Percentiles rank a stretch among this genome's conserved stretches.
Conservation (phyloP, 1,140 invertebrate species). For the Chironomus tepperi region DNA sequence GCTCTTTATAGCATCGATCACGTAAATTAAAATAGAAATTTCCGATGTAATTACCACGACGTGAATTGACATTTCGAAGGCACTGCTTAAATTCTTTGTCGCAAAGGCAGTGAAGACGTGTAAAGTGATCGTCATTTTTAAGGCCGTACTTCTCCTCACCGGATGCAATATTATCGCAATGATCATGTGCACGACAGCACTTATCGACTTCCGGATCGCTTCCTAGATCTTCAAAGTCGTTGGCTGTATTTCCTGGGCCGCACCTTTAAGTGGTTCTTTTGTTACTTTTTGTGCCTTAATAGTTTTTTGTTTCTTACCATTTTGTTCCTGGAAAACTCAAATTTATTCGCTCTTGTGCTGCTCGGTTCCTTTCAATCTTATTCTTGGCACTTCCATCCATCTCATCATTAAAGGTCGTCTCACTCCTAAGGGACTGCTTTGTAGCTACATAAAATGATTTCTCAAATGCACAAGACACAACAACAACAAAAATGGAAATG, state of each 20-base stretch:
- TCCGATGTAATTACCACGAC: conserved; percentile 48
- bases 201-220: conserved; percentile 53
- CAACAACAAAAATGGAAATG: neutral
- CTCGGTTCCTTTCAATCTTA: neutral
- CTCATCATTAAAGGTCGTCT: neutral
- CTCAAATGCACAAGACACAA: neutral
- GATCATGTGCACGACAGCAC: conserved; percentile 70
- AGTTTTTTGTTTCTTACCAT: conserved; percentile 37
- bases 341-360: neutral
- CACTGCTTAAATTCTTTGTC: conserved; percentile 59
- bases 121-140: conserved; percentile 52
- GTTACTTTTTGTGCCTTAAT: neutral
- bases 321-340: conserved; percentile 46
- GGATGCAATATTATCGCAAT: conserved; percentile 56
- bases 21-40: conserved; percentile 57
- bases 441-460: neutral
- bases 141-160: conserved; percentile 49
- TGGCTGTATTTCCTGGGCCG: conserved; percentile 63
- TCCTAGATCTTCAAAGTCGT: conserved; percentile 60
- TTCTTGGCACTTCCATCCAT: neutral
- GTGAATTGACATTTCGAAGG: conserved; percentile 44
- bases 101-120: conserved; percentile 55
- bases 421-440: neutral
- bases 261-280: conserved; percentile 33
- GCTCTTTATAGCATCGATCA: conserved; percentile 56